Evolutionary conservation across 2,113 vertebrate genomes (phyloP), one percentile per base, ranked within the genome.

Genomic region (Chionomys nivalis): DNA sequence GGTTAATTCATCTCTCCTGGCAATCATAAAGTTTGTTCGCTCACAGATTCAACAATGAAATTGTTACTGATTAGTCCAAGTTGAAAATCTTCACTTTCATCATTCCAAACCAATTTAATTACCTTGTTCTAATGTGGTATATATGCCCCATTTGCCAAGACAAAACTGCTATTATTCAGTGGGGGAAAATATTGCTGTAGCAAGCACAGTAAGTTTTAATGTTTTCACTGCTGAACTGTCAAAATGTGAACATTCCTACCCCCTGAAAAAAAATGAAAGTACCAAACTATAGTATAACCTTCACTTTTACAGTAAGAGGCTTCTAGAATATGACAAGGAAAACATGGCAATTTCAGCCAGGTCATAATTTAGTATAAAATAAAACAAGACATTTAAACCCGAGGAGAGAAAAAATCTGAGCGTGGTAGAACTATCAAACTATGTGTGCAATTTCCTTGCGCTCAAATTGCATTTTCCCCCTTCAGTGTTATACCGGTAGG

Each of bases 391-490:
- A 98, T 98, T 99, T 98, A 99, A 98, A 98, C 97, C 98, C 92
- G 81, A 68, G 97, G 94, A 96, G 44, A 78, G 94, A 97, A 98
- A 98, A 98, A 98, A 98, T 89, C 97, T 81, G 94, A 98, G 98
- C 98, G 91, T 96, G 96, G 97, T 97, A 97, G 97, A 98, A 98
- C 98, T 98, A 98, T 98, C 98, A 98, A 98, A 98, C 97, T 98
- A 97, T 98, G 98, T 98, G 97, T 98, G 98, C 98, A 98, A 99
- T 99, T 98, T 99, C 98, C 98, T 98, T 97, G 97, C 98, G 98
- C 98, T 99, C 98, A 98, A 98, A 99, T 99, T 98, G 98, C 98
- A 98, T 98, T 99, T 99, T 99, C 98, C 98, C 97, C 98, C 95
- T 98, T 98, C 98, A 98, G 96, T 98, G 98, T 98, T 98, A 98